A percentile compares a stretch with the other conserved stretches of the same genome.
Conservation (phyloP, 1,140 invertebrate genomes). For the Formica exsecta region DNA sequence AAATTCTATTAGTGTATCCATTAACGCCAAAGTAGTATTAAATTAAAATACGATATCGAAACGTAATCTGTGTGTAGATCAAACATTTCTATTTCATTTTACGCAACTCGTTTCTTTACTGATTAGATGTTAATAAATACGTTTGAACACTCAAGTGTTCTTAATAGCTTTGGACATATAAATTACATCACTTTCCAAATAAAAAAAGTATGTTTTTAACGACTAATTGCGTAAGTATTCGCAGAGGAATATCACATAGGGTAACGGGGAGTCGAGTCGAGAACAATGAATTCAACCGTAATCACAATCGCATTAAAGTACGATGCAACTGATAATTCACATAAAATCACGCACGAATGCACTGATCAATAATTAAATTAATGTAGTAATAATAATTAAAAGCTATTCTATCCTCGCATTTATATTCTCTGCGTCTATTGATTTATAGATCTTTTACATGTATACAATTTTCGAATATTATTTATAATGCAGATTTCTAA, state of each 20-base stretch:
- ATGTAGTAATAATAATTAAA: slow-evolving; percentile 36
- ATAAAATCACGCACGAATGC: slow-evolving; percentile 29
- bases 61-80: no score
- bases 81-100: no score
- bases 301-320: slow-evolving; percentile 39
- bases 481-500: not conserved
- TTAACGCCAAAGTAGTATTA: no score
- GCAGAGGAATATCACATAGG: not conserved
- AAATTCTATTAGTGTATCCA: no score
- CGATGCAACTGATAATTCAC: slow-evolving; percentile 41
- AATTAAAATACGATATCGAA: no score
- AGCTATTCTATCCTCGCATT: slow-evolving; percentile 19
- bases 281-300: slow-evolving; percentile 35
- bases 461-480: not conserved
- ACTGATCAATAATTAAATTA: slow-evolving; percentile 30
- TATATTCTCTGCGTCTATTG: not conserved
- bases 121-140: no score
- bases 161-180: not conserved
- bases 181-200: not conserved
- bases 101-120: no score
- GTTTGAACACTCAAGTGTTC: not conserved
- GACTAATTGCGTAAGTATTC: not conserved
- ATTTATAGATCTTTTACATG: slow-evolving; percentile 13
- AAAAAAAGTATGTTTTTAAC: not conserved
- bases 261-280: not conserved